Base-by-base conservation (phyloP, 2,797 vertebrate genomes). In the Sternarchorhynchus goeldii region DNA sequence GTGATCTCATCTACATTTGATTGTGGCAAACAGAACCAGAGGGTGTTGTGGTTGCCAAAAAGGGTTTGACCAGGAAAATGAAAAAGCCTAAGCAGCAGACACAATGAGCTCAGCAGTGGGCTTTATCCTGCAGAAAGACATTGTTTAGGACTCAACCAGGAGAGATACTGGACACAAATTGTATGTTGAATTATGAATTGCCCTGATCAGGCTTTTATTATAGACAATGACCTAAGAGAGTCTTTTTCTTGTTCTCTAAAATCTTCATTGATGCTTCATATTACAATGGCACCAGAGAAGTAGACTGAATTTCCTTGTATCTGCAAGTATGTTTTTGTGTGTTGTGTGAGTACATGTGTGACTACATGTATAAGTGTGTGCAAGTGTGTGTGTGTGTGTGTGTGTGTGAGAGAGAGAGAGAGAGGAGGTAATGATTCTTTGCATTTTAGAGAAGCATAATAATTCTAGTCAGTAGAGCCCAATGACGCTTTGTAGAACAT, bases 41-140 rank as follows among this genome's bases (percentile, higher is more conserved):
- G 79, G 79, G 68, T 67, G 74, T 81, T 81, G 78, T 34, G 73
- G 78, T 81, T 81, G 79, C 73, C 73, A 80, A 72, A 76, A 75
- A 63, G 68, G 45, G 73, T 67, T 68, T 36, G 60, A 75, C 79
- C 55, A 72, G 25, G 62, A 59, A 62, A 69, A 70, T 50, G 45
- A 81, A 75, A 17, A 69, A 21, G 10, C 39, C 69, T 56, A 29
- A 56, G 45, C 16, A 76, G 59, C 67, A 60, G 79, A 76, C 36
- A 72, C 79, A 10, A 75, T 76, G 71, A 76, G 72, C 67, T 81
- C 74, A 72, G 73, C 60, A 65, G 73, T 72, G 55, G 71, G 67
- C 74, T 76, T 66, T 72, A 76, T 72, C 36, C 79, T 65, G 69
- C 68, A 72, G 68, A 66, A 72, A 72, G 36, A 53, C 78, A 71